Evolutionary conservation across 2,797 vertebrate species (phyloP).

Genomic region (Fistularia tabacaria): DNA sequence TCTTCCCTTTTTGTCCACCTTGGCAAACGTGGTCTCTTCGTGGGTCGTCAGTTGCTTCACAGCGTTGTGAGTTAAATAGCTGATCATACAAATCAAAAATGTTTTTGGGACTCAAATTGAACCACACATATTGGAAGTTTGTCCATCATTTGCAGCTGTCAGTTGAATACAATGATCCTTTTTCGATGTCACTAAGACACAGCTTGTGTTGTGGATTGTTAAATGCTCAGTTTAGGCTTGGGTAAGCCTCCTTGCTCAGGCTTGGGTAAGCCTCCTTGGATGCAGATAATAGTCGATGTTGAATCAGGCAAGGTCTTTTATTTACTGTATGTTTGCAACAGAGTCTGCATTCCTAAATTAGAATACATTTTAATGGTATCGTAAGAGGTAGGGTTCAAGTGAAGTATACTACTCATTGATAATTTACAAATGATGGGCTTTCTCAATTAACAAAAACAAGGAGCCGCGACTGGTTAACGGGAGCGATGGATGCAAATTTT

Average conservation of each 20-base stretch:
- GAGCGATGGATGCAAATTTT: no score
- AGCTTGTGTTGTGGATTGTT: constrained; percentile 25
- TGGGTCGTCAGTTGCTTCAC: constrained; percentile 4
- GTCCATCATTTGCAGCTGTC: constrained; percentile 15
- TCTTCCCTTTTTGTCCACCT: constrained; percentile 29
- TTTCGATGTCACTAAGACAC: constrained; percentile 20
- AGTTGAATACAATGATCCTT: constrained; percentile 5
- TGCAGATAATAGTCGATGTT: constrained; percentile 7
- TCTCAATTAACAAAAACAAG: no score
- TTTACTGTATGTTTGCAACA: constrained; percentile 9
- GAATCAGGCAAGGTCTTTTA: constrained; percentile 24
- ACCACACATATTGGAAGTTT: constrained; percentile 2
- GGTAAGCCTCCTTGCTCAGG: neutral
- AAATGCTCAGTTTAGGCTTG: constrained; percentile 2
- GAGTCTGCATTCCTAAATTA: neutral
- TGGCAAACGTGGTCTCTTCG: constrained; percentile 12
- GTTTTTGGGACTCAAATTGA: neutral
- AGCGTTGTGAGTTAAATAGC: constrained; percentile 3
- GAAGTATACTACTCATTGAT: neutral
- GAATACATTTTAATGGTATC: no score
- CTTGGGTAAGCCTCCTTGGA: neutral
- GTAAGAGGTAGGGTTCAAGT: neutral
- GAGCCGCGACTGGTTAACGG: no score
- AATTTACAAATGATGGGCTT: no score
- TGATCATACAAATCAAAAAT: constrained; percentile 2